Evolutionary conservation across 2,113 vertebrate genomes (phyloP), one percentile per base, ranked within the genome.

Genomic region (Malurus cyaneus): DNA sequence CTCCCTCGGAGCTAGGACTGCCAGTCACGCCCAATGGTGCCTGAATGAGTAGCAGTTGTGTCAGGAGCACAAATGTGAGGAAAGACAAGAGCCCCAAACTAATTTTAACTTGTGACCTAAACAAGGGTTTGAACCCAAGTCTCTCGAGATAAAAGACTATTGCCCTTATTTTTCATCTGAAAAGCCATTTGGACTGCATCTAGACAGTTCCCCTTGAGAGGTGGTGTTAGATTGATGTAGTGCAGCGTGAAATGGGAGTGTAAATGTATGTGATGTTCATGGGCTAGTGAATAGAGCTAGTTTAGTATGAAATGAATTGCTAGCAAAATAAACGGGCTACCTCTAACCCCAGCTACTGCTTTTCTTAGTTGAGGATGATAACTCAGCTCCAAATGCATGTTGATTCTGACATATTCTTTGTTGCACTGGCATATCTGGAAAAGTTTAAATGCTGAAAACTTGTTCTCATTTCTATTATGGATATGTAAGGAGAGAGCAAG

Each of bases 131-230:
- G 91, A 96, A 92, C 89, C 61, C 19, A 34, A 44, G 29, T 80
- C 73, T 95, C 93, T 28, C 0, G 6, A 93, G 80, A 65, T 67
- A 77, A 86, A 93, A 79, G 57, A 67, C 64, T 86, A 54, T 88
- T 94, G 88, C 88, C 67, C 79, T 89, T 94, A 89, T 84, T 97
- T 97, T 96, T 96, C 59, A 88, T 91, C 78, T 86, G 86, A 92
- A 96, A 95, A 95, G 76, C 89, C 53, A 86, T 96, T 96, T 80
- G 62, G 80, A 65, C 54, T 73, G 71, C 72, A 42, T 93, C 32
- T 81, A 93, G 85, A 81, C 69, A 3, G 19, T 70, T 91, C 44
- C 94, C 86, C 95, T 87, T 54, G 92, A 97, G 96, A 94, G 65
- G 34, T 2, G 8, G 83, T 88, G 92, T 93, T 94, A 96, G 89